Evolutionary conservation across 2,113 vertebrate genomes (phyloP).

Genomic region (Etia nguti): DNA sequence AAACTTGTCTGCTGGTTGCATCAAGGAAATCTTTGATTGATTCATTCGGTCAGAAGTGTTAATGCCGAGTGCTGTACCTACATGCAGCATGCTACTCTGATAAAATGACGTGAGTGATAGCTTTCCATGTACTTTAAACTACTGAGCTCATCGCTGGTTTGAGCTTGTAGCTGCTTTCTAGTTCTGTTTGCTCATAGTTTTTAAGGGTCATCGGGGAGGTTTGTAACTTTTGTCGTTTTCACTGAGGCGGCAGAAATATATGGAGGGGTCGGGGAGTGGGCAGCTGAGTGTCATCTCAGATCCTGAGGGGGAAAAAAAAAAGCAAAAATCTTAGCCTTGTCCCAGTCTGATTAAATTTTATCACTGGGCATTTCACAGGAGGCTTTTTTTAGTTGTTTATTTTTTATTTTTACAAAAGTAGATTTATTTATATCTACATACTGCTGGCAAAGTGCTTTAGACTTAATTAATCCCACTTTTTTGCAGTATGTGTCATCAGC

Average conservation of each 20-base stretch:
- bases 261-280: neutral
- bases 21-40: constrained; percentile 17
- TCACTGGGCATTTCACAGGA: neutral
- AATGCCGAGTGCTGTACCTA: neutral
- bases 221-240: constrained; percentile 3
- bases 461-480: neutral
- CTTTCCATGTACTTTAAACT: neutral
- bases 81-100: neutral
- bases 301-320: neutral
- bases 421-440: neutral
- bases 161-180: constrained; percentile 10
- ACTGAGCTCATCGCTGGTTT: constrained; percentile 18
- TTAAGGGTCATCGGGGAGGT: constrained; percentile 9
- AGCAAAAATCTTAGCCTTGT: neutral
- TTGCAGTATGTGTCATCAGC: neutral
- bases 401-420: neutral
- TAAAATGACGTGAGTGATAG: constrained; percentile 25
- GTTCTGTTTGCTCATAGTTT: neutral
- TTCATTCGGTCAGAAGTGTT: neutral
- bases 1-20: constrained; percentile 6
- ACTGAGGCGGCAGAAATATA: constrained; percentile 29
- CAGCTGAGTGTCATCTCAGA: neutral
- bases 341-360: neutral
- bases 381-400: neutral
- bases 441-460: neutral